Base-by-base conservation (phyloP, 1,140 invertebrate species). In the Lucilia sericata region DNA sequence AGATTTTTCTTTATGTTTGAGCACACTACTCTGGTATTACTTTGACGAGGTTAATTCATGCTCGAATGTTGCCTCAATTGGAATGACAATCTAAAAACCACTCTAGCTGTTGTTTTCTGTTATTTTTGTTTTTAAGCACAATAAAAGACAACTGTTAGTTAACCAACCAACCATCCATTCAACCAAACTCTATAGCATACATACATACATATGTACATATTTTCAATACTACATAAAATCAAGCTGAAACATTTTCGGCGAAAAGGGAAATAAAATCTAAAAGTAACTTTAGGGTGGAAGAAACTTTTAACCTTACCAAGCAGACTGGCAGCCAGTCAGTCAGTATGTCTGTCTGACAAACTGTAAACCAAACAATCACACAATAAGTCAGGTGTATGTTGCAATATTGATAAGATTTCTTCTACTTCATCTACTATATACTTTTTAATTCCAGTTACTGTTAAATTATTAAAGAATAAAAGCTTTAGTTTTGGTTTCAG, bases 391-490 rank as follows among this genome's bases (percentile, higher is more conserved):
- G 76, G 76, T 49, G 42, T 49, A n/a, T 51, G 76, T 49, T 80
- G 19, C 76, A 80, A 51, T 21, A 80, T 80, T 80, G 76, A 80
- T 80, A 80, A 80, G 76, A 80, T 49, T 80, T 80, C 21, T 70
- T 19, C 19, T n/a, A 60, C 14, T 70, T 19, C 65, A 70, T 21
- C 65, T 70, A 70, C 42, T 42, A 42, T 42, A 21, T 19, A 25
- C 7, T 70, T 70, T 70, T 19, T 60, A 42, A 30, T 30, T 30
- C 25, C 25, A 30, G 25, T 76, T 76, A 12, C 74, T 49, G 19
- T 80, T 80, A 36, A 80, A 80, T 80, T 80, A 80, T 80, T 80
- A 80, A 80, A 49, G 42, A 80, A 80, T 42, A 80, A 21, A 80
- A 80, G 42, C 42, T 80, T 19, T 80, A 49, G 51, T 21, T 80